phyloP scores from a whole-genome alignment of 2,888 invertebrate genomes.

The Cryptophagus acutangulus region DNA sequence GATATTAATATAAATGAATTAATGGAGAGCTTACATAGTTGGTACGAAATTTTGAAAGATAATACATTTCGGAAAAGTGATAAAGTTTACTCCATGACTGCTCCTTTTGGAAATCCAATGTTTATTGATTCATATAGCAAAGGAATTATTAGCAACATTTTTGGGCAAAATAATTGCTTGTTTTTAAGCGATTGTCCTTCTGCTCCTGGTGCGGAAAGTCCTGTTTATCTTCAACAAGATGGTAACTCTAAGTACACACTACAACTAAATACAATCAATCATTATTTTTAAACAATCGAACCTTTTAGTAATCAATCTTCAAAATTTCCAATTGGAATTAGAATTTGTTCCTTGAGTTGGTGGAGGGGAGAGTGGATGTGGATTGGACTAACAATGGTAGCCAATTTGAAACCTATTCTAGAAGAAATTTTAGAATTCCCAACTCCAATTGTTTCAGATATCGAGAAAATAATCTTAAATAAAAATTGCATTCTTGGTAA shows the following conservation, averaged over 20 bases:
- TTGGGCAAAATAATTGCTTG: slow-evolving; percentile 52
- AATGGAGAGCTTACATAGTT: too few relatives aligned
- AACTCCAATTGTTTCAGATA: too few relatives aligned
- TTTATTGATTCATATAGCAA: slow-evolving; percentile 56
- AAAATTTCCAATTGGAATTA: slow-evolving; percentile 51
- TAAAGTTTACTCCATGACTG: slow-evolving; percentile 24
- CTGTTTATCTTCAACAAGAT: slow-evolving; percentile 46
- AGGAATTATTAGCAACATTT: slow-evolving; percentile 56
- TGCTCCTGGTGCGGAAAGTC: slow-evolving; percentile 57
- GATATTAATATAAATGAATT: too few relatives aligned
- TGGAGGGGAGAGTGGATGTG: slow-evolving; percentile 61
- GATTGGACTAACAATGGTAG: slow-evolving; percentile 58
- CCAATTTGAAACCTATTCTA: slow-evolving; percentile 49
- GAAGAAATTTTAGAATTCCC: slow-evolving; percentile 20
- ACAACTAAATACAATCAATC: too few relatives aligned
- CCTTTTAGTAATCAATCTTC: too few relatives aligned
- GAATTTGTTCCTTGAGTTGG: slow-evolving; percentile 58
- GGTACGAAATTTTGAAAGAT: too few relatives aligned
- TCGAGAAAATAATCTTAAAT: too few relatives aligned
- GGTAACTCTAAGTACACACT: too few relatives aligned
- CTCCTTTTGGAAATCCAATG: slow-evolving; percentile 49
- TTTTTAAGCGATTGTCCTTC: slow-evolving; percentile 57
- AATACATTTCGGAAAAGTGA: too few relatives aligned
- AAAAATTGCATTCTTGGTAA: too few relatives aligned
- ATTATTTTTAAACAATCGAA: too few relatives aligned